Percentiles rank a stretch among this genome's conserved stretches.
Evolutionary conservation across 2,888 invertebrate species (phyloP).

Genomic region (Sipunculus nudus): DNA sequence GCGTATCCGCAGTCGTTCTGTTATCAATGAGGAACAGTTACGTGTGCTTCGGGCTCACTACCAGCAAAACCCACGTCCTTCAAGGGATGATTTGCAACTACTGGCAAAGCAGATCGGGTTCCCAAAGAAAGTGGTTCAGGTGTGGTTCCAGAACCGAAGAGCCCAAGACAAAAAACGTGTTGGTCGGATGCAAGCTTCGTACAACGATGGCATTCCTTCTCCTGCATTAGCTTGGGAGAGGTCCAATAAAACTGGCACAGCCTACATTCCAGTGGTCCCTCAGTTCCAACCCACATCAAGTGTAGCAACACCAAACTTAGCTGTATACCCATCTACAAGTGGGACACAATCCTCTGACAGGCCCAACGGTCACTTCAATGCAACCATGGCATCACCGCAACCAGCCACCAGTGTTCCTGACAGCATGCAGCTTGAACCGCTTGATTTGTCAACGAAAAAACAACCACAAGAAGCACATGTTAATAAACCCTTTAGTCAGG

Average conservation of each 20-base stretch:
- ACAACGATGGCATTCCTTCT: no score
- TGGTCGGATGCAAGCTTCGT: no score
- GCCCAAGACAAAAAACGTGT: no score
- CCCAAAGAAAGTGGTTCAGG: slow-evolving; percentile 96
- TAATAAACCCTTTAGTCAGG: slow-evolving; percentile 71
- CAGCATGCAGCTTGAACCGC: slow-evolving; percentile 76
- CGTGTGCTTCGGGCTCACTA: slow-evolving; percentile 89
- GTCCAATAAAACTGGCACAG: slow-evolving; percentile 23
- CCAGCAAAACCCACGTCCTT: slow-evolving; percentile 88
- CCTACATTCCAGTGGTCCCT: slow-evolving; percentile 61
- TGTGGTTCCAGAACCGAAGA: slow-evolving; percentile 89
- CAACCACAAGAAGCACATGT: slow-evolving; percentile 71
- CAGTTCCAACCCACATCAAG: no score
- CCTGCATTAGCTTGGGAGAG: no score
- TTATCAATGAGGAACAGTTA: slow-evolving; percentile 94
- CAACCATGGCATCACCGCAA: slow-evolving; percentile 25
- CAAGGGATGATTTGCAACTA: slow-evolving; percentile 89
- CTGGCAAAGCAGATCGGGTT: slow-evolving; percentile 89
- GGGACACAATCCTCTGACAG: no score
- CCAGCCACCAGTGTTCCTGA: slow-evolving; percentile 4
- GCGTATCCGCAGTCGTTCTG: slow-evolving; percentile 89
- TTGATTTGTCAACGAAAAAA: slow-evolving; percentile 92
- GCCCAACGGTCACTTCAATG: no score
- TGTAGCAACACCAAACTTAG: no score
- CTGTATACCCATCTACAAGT: no score